Percentiles rank a stretch among this genome's conserved stretches.
Evolutionary conservation across 2,113 vertebrate genomes (phyloP).

Genomic region (Puma concolor): DNA sequence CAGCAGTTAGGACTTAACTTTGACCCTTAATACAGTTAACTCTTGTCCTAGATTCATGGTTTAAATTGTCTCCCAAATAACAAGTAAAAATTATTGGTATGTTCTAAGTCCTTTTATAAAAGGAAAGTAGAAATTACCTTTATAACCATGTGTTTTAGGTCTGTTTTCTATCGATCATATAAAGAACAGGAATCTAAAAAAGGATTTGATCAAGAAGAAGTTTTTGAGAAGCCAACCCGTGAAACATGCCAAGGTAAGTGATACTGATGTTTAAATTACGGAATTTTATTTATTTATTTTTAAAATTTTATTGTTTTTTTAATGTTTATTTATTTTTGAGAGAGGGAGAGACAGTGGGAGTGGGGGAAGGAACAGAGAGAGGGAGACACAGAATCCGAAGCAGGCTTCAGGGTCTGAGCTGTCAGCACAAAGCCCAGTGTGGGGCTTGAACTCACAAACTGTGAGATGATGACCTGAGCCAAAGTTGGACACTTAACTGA

Average conservation of each 20-base stretch:
- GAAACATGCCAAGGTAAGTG: conserved; percentile 96
- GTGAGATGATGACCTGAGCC: no score
- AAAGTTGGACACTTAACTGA: no score
- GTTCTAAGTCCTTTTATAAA: conserved; percentile 18
- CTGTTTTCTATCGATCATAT: conserved; percentile 98
- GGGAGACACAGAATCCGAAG: no score
- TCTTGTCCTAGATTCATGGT: not conserved
- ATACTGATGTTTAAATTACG: not conserved
- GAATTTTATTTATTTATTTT: not conserved
- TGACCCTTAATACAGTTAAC: not conserved
- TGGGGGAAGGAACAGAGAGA: no score
- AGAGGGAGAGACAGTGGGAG: no score
- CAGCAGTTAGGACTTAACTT: not conserved
- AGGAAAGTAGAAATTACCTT: conserved; percentile 45
- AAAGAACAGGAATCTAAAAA: conserved; percentile 99
- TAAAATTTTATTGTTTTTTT: no score
- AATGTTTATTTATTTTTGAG: no score
- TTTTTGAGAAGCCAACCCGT: conserved; percentile 97
- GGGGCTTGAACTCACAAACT: no score
- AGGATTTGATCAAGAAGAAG: conserved; percentile 98
- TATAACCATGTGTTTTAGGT: conserved; percentile 86
- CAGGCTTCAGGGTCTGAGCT: no score
- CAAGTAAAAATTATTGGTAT: not conserved
- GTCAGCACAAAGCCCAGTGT: no score
- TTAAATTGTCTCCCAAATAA: conserved; percentile 9